Base-by-base conservation (phyloP, 2,113 vertebrate species). In the Pedionomus torquatus region DNA sequence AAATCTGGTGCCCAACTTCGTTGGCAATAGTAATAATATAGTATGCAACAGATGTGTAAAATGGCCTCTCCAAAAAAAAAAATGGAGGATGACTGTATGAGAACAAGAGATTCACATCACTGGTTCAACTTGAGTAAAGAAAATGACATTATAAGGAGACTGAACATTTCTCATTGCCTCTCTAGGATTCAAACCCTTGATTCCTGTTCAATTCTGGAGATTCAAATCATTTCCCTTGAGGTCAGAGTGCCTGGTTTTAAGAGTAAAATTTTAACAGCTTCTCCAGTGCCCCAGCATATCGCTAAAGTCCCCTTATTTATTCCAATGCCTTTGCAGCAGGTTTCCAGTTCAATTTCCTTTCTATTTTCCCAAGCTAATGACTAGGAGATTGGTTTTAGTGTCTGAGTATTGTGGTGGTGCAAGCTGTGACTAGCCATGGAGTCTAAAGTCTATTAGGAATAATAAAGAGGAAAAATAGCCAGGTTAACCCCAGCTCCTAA, bases 311-410 rank as follows among this genome's bases (percentile, higher is more conserved):
- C 33, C 35, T 85, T 96, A 92, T 93, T 93, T 90, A 94, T 88
- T 92, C 92, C 92, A 96, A 66, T 63, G 51, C 60, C 35, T 95
- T 96, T 96, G 90, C 41, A 90, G 46, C 64, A 86, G 75, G 70
- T 86, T 94, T 94, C 60, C 72, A 94, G 72, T 88, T 92, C 92
- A 93, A 96, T 96, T 96, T 96, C 93, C 93, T 93, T 86, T 87
- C 95, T 94, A 83, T 90, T 90, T 95, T 95, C 85, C 96, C 64
- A 96, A 88, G 68, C 85, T 97, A 95, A 96, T 95, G 96, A 96
- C 76, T 81, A 94, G 55, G 69, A 90, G 88, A 97, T 97, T 88
- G 60, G 64, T 84, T 96, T 96, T 70, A 61, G 75, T 26, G 57
- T 82, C 44, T 54, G 84, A 83, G 75, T 66, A 71, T 57, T 93